A percentile compares a stretch with the other conserved stretches of the same genome.
These are phyloP conservation scores for Mactra quadrangularis DNA, from an alignment of 1,140 invertebrate species.

Conservation along the genomic window DNA sequence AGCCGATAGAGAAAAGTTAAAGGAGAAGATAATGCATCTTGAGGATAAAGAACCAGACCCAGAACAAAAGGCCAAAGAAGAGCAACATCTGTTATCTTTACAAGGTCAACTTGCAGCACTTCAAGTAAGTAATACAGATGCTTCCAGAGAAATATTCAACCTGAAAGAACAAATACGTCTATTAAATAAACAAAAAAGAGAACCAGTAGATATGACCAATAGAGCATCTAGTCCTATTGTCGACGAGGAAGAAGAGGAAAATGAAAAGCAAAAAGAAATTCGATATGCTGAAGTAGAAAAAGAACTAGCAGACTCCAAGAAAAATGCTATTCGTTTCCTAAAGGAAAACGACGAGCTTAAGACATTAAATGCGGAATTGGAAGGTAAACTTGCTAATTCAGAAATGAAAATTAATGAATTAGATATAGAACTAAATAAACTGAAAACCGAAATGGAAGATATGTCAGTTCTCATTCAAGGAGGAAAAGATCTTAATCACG, in stretches of 20 bases:
- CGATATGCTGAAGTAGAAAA: neutral
- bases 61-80: constrained; percentile 51
- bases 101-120: constrained; percentile 50
- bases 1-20: constrained; percentile 55
- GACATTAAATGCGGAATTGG: neutral
- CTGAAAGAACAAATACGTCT: constrained; percentile 47
- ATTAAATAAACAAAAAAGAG: constrained; percentile 40
- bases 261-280: neutral
- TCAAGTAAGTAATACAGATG: constrained; percentile 49
- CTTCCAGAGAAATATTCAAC: constrained; percentile 39
- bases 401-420: constrained; percentile 9
- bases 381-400: constrained; percentile 22
- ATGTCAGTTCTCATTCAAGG: constrained; percentile 22
- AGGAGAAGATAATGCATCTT: constrained; percentile 35
- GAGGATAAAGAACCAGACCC: constrained; percentile 45
- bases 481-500: constrained; percentile 41
- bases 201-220: constrained; percentile 33
- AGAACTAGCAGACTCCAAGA: constrained; percentile 31
- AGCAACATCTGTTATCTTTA: constrained; percentile 47
- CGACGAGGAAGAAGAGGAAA: constrained; percentile 36
- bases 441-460: constrained; percentile 41
- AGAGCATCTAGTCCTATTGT: constrained; percentile 43
- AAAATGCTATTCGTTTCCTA: constrained; percentile 18
- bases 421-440: constrained; percentile 12
- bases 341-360: constrained; percentile 49